Base-by-base conservation (phyloP, 2,797 vertebrate genomes). In the Enteromius unitaeniatus region DNA sequence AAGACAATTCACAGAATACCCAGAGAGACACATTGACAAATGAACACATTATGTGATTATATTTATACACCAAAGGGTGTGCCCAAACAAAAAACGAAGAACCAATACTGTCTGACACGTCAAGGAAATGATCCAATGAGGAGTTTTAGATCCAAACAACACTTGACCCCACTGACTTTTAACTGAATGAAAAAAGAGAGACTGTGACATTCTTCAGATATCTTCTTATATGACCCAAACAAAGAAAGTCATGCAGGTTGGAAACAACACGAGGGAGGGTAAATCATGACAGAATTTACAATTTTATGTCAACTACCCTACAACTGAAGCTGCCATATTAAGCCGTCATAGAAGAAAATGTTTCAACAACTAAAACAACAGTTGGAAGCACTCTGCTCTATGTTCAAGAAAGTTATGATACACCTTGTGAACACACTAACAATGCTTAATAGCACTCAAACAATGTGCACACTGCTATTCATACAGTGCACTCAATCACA, bases 401-500 rank as follows among this genome's bases (percentile, higher is more conserved):
- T 34, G 19, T 42, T 74, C 23, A 42, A 49, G 34, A 51, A n/a
- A 40, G 75, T 15, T 23, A 73, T 9, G 31, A 53, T 67, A 67
- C 70, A 82, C 15, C 58, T 75, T 40, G n/a, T 40, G 15, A 37
- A 51, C 45, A 67, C 45, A 65, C 70, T 3, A 65, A 53, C 58
- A 65, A 40, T 40, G 70, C 81, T 28, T 28, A 40, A 53, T 21
- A 74, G 45, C 8, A 14, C 58, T 31, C 42, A 15, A 47, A 76
- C 72, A 65, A 55, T 55, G 47, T 28, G 45, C 5, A 10, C 60
- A 31, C 45, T 65, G 70, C 81, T 75, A 40, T 74, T 37, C 60
- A 75, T 75, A 82, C 60, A 82, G 10, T 28, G 1, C 72, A 76
- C 65, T 82, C 42, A 74, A 62, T 53, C 19, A 73, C 49, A 62